Evolutionary conservation across 2,797 vertebrate species (phyloP), one percentile per base, ranked within the genome.

Genomic region (Antrozous pallidus): DNA sequence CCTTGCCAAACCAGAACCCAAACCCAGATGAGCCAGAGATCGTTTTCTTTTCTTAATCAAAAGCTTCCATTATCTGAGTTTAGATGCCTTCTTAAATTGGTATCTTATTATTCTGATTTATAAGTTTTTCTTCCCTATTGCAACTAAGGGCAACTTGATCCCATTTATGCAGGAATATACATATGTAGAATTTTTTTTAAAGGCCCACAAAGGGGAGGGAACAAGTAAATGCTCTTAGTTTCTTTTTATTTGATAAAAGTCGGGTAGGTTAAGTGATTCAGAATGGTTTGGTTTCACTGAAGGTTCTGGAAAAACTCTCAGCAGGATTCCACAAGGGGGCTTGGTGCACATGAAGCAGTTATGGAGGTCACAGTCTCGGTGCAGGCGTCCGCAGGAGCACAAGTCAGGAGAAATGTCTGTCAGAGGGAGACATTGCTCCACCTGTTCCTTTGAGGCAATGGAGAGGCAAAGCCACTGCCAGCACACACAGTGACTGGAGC

Each of bases 271-370:
- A 42, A 78, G 51, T 42, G 63, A 90, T 89, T 96, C 8, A 0
- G 54, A 90, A 94, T 45, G 75, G 92, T 40, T 79, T 95, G 71
- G 33, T 96, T 97, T 97, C 96, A 93, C 56, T 54, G 94, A 97
- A 98, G 96, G 95, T 95, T 96, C 98, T 88, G 94, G 95, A 95
- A 97, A 96, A 98, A 98, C 97, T 97, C 97, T 97, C 98, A 99
- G 98, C 99, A 99, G 98, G 99, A 99, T 99, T 99, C 99, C 99
- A 99, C 98, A 99, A 98, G 98, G 98, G 98, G 98, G 98, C 98
- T 98, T 94, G 98, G 98, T 98, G 98, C 98, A 98, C 98, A 99
- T 98, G 98, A 98, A 99, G 99, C 99, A 99, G 98, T 98, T 98
- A 99, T 99, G 99, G 98, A 98, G 98, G 97, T 98, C 98, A 98